Percentiles rank a stretch among this genome's conserved stretches.
phyloP scores from a whole-genome alignment of 1,140 invertebrate genomes.

The Pogonomyrmex californicus region DNA sequence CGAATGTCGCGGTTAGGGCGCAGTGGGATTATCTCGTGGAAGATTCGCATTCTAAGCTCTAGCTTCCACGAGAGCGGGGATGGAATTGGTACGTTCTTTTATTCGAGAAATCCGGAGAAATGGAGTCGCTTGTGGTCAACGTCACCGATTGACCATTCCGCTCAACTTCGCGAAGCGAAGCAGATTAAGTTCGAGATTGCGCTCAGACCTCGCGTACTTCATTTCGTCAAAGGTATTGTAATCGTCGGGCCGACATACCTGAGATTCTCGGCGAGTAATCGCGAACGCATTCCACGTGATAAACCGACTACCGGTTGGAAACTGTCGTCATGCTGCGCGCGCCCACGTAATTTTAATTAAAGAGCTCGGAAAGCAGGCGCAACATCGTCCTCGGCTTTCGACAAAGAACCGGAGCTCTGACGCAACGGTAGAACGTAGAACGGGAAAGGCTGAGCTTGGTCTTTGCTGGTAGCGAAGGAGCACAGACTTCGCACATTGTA shows the following conservation, averaged over 20 bases:
- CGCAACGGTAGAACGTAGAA: constrained; percentile 37
- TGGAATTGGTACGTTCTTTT: constrained; percentile 1
- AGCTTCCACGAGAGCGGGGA: not conserved
- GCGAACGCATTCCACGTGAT: constrained; percentile 61
- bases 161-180: constrained; percentile 37
- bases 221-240: constrained; percentile 58
- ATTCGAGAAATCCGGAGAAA: not conserved
- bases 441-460: constrained; percentile 22
- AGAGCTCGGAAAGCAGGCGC: constrained; percentile 71
- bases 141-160: constrained; percentile 15
- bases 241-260: constrained; percentile 49
- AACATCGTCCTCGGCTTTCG: constrained; percentile 69
- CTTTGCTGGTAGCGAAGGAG: constrained; percentile 56
- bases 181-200: constrained; percentile 57
- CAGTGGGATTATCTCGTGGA: constrained; percentile 42
- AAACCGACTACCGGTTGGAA: constrained; percentile 59
- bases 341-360: constrained; percentile 78
- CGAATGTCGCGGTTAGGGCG: constrained; percentile 42
- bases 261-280: constrained; percentile 50
- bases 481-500: constrained; percentile 50
- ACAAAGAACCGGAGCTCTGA: constrained; percentile 66
- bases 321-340: constrained; percentile 50
- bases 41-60: constrained; percentile 26
- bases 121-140: constrained; percentile 20
- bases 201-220: constrained; percentile 37